Conservation (phyloP, 1,140 invertebrate genomes). For the Brachionus rubens region DNA sequence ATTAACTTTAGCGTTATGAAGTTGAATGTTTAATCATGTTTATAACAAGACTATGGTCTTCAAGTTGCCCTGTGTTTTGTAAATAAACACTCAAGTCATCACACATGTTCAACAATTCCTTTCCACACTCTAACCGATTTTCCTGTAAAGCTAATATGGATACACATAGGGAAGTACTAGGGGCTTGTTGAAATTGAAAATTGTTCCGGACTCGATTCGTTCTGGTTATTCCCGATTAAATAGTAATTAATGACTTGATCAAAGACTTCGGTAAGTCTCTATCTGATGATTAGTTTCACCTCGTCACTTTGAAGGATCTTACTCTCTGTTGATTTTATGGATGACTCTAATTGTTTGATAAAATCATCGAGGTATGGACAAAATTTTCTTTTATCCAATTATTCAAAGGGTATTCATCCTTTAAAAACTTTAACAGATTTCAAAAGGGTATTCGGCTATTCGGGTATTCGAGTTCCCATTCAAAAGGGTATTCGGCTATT, state of each 20-base stretch:
- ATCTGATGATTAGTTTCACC: too few relatives aligned
- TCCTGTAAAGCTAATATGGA: conserved; percentile 77
- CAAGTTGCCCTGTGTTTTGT: conserved; percentile 62
- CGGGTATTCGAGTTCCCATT: too few relatives aligned
- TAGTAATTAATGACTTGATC: conserved; percentile 27
- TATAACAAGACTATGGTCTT: conserved; percentile 65
- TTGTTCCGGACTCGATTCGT: conserved; percentile 7
- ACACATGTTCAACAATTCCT: conserved; percentile 64
- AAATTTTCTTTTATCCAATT: too few relatives aligned
- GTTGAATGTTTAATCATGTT: conserved; percentile 68
- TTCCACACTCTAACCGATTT: conserved; percentile 63
- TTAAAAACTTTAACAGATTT: too few relatives aligned
- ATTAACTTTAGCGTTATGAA: conserved; percentile 69
- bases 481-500: too few relatives aligned
- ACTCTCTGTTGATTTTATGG: not conserved
- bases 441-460: too few relatives aligned
- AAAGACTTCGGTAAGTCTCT: not conserved
- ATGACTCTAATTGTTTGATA: conserved; percentile 54
- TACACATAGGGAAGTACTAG: conserved; percentile 77
- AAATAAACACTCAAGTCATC: conserved; percentile 64
- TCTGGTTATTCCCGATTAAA: not conserved
- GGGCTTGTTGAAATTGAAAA: conserved; percentile 63
- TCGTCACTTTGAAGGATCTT: not conserved
- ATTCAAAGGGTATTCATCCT: too few relatives aligned
- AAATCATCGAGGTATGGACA: too few relatives aligned